Conservation (phyloP, 2,797 vertebrate species). For the Botia almorhae region DNA sequence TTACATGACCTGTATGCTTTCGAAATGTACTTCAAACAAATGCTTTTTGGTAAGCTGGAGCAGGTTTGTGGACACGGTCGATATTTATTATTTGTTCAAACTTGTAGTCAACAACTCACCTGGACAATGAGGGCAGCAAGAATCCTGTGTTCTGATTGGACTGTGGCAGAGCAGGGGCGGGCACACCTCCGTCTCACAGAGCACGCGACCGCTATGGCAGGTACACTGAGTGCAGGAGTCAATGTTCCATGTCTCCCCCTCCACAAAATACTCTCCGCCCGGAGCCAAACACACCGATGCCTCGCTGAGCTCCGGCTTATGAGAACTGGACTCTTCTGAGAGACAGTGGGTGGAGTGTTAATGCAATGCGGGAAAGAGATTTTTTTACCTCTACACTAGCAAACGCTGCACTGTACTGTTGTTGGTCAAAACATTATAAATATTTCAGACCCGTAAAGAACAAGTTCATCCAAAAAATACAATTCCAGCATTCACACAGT, state of each 20-base stretch:
- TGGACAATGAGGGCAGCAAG: conserved; percentile 88
- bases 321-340: conserved; percentile 79
- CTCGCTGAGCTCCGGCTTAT: conserved; percentile 83
- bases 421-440: conserved; percentile 2
- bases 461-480: too few relatives aligned
- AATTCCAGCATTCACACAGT: too few relatives aligned
- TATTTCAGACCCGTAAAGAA: neutral
- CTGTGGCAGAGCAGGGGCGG: conserved; percentile 88
- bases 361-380: neutral
- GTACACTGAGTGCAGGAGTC: conserved; percentile 90
- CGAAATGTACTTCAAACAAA: neutral
- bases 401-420: neutral
- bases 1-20: neutral
- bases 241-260: conserved; percentile 91
- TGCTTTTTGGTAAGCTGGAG: neutral
- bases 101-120: conserved; percentile 67
- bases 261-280: conserved; percentile 87
- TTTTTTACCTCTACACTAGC: neutral
- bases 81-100: neutral
- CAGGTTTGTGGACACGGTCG: neutral
- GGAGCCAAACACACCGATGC: conserved; percentile 86
- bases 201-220: conserved; percentile 84
- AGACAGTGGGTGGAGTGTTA: neutral
- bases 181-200: conserved; percentile 91
- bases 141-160: conserved; percentile 86